Base-by-base conservation (phyloP, 1,140 invertebrate genomes). In the Listronotus bonariensis region DNA sequence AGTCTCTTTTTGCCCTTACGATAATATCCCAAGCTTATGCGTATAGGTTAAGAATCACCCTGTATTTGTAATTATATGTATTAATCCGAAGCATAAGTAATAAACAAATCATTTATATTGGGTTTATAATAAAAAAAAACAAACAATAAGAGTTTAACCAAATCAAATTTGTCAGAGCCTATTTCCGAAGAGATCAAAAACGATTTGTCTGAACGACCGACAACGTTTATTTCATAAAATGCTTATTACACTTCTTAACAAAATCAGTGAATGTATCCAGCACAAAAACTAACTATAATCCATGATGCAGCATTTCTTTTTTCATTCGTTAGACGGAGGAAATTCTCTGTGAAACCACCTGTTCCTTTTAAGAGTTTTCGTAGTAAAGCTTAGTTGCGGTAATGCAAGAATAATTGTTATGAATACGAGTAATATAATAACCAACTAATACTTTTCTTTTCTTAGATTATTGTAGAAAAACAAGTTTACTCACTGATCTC, bases 251-350 rank as follows among this genome's bases (percentile, higher is more conserved):
- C 20, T n/a, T 43, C 41, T 8, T 45, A 45, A 45, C 14, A 17
- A 45, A 45, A 45, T 45, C 42, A 9, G 42, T 45, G 42, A 45
- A 45, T 45, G 42, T 17, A 45, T 45, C 42, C 42, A 15, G 42
- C 42, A 45, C 20, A 45, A 45, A 41, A 45, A 45, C 42, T 45
- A 45, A 45, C 42, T 45, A 14, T 45, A 45, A 45, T 45, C 42
- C 42, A 45, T 45, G 42, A 45, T 45, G 42, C 42, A 15, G 42
- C 42, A 45, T 3, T 45, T 45, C 42, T 45, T 45, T n/a, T 45
- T 45, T 17, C 42, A 45, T 45, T 45, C 42, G n/a, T 45, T 15
- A 45, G 3, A 17, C 42, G 42, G 15, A 26, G 1, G 42, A 14
- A 45, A 45, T 45, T 45, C 15, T 45, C 42, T n/a, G n/a, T 45